Percentiles rank a stretch among this genome's conserved stretches.
phyloP scores from a whole-genome alignment of 2,797 vertebrate genomes.

The Diglossa cyanea region DNA sequence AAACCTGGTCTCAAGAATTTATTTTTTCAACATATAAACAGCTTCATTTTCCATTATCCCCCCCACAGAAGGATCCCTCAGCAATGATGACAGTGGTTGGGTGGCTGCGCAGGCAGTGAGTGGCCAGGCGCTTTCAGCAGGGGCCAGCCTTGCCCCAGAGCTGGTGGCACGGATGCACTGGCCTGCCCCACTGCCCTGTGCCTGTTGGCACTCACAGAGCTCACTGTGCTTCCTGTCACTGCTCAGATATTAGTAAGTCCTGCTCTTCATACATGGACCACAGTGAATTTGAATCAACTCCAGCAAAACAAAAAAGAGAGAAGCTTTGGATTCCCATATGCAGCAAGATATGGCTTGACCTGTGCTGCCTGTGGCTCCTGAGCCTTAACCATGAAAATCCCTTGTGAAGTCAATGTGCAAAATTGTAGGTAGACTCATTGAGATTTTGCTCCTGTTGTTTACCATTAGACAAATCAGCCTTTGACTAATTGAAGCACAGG shows the following conservation, averaged over 20 bases:
- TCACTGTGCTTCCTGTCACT: not conserved
- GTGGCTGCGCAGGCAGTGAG: not conserved
- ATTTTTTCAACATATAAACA: not conserved
- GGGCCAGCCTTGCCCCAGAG: not conserved
- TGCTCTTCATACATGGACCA: slow-evolving; percentile 26
- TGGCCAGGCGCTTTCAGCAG: not conserved
- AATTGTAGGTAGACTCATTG: not conserved
- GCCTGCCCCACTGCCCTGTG: not conserved
- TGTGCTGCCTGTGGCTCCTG: not conserved
- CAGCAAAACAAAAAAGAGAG: not conserved
- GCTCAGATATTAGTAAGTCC: not conserved
- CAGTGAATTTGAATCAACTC: slow-evolving; percentile 27
- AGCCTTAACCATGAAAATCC: not conserved
- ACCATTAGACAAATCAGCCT: not conserved
- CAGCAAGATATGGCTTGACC: not conserved
- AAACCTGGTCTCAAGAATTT: not conserved
- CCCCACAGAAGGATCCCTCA: not conserved
- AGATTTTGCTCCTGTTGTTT: not conserved
- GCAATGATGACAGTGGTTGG: not conserved
- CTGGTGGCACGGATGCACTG: not conserved
- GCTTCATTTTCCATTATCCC: not conserved
- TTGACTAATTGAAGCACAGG: not conserved
- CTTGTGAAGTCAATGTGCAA: not conserved
- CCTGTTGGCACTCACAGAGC: not conserved
- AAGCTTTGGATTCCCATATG: not conserved